phyloP scores from a whole-genome alignment of 2,888 invertebrate species.

The Aspidiotus destructor region DNA sequence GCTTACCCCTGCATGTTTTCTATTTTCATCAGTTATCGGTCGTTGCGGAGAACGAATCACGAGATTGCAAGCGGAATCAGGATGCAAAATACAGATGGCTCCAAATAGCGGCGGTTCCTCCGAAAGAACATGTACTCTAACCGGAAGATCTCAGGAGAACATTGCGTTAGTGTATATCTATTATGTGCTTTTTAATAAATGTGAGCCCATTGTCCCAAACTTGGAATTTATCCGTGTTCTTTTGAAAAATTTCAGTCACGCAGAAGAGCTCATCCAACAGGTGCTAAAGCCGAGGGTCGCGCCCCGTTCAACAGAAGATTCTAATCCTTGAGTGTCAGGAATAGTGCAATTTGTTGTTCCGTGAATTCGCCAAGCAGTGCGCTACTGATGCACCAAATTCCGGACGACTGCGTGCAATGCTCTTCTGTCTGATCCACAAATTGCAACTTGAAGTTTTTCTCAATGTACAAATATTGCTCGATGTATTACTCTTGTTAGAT shows the following conservation, averaged over 20 bases:
- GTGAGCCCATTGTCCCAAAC: not conserved
- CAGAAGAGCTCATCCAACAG: slow-evolving; percentile 63
- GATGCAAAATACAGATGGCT: slow-evolving; percentile 95
- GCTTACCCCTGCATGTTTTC: not conserved
- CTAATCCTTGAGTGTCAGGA: slow-evolving; percentile 20
- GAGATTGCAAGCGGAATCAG: slow-evolving; percentile 84
- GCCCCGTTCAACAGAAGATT: slow-evolving; percentile 3
- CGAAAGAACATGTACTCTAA: slow-evolving; percentile 77
- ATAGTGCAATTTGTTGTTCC: slow-evolving; percentile 3
- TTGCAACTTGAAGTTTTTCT: no score
- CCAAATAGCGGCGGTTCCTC: slow-evolving; percentile 68
- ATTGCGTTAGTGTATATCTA: slow-evolving; percentile 26
- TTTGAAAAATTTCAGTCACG: slow-evolving; percentile 50
- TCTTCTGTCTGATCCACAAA: no score
- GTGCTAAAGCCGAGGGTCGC: slow-evolving; percentile 46
- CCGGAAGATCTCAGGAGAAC: slow-evolving; percentile 62
- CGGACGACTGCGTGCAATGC: no score
- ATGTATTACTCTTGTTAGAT: no score
- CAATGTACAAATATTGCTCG: no score
- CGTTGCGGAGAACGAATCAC: slow-evolving; percentile 94
- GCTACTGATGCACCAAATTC: no score
- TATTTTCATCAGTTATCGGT: slow-evolving; percentile 69
- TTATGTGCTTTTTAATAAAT: not conserved
- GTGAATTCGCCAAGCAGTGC: slow-evolving; percentile 8
- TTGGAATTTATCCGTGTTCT: not conserved